Evolutionary conservation across 2,888 invertebrate species (phyloP), one percentile per base, ranked within the genome.

Genomic region (Microchrysa polita): DNA sequence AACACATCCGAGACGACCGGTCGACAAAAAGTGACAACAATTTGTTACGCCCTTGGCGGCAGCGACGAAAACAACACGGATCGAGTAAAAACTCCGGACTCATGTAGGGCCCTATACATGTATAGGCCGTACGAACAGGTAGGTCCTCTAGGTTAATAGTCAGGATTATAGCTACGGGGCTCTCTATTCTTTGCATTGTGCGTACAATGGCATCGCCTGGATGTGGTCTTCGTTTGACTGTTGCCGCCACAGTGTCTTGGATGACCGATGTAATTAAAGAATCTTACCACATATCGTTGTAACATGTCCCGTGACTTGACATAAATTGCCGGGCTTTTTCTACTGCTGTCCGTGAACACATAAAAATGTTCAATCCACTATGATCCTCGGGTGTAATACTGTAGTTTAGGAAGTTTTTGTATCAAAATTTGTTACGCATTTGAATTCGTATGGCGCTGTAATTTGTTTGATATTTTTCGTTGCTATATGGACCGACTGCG

Each of bases 71-170:
- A 61, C 42, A 20, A 40, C 52, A 63, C 61, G 40, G 42, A 57
- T 20, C 18, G 18, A 14, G 20, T 27, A 55, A 10, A 14, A n/a
- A 18, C 23, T 34, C 27, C 27, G 27, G 27, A 34, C 27, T 34
- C 27, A 34, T 34, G 7, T 34, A 34, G 27, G 27, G 27, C 27
- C n/a, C n/a, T n/a, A n/a, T 16, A 7, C 14, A 16, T 18, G 42
- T 27, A 53, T 67, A 69, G 55, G 69, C 67, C 73, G 72, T 74
- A 72, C 73, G 75, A 75, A 75, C 75, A 75, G 73, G 75, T 75
- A 75, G 75, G 67, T 75, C 75, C 42, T n/a, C n/a, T 72, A 61
- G 16, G 20, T 27, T 65, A 65, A 65, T 65, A 48, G 48, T 57
- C n/a, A 34, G 55, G 57, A 55, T 69, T 57, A 55, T 55, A 20